Evolutionary conservation across 2,888 invertebrate genomes (phyloP).

Genomic region (Sphinx pinastri): DNA sequence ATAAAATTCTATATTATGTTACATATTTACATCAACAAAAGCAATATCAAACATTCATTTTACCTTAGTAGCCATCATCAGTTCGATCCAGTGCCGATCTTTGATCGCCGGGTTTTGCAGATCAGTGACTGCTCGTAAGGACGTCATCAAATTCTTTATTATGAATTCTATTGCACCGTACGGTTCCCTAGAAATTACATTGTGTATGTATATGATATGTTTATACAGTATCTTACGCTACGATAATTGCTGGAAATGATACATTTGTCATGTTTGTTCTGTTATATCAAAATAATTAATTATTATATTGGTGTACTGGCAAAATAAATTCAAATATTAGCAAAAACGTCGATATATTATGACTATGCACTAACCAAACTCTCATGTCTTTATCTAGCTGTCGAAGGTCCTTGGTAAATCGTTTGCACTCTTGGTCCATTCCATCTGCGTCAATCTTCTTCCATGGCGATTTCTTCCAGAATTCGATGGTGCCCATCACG

Average conservation of each 20-base stretch:
- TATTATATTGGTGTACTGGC: neutral
- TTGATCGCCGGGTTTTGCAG: constrained; percentile 97
- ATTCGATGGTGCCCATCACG: constrained; percentile 91
- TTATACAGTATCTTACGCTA: no score
- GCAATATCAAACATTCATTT: neutral
- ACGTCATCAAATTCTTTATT: constrained; percentile 96
- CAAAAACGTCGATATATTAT: neutral
- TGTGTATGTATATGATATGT: neutral
- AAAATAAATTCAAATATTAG: neutral
- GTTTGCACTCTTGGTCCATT: constrained; percentile 97
- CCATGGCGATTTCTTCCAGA: constrained; percentile 98
- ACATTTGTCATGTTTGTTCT: neutral
- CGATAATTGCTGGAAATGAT: no score
- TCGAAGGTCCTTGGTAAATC: constrained; percentile 93
- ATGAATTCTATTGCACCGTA: constrained; percentile 91
- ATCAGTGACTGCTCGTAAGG: constrained; percentile 95
- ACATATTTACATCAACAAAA: constrained; percentile 19
- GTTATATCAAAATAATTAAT: neutral
- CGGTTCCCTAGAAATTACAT: constrained; percentile 85
- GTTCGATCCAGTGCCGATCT: constrained; percentile 96
- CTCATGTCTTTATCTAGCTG: constrained; percentile 92
- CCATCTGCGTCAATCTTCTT: constrained; percentile 96
- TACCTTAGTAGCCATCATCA: constrained; percentile 96
- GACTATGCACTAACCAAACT: constrained; percentile 77
- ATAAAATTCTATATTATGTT: constrained; percentile 13